Percentiles rank a stretch among this genome's conserved stretches.
Conservation (phyloP, 2,113 vertebrate genomes). For the Hoplias malabaricus region DNA sequence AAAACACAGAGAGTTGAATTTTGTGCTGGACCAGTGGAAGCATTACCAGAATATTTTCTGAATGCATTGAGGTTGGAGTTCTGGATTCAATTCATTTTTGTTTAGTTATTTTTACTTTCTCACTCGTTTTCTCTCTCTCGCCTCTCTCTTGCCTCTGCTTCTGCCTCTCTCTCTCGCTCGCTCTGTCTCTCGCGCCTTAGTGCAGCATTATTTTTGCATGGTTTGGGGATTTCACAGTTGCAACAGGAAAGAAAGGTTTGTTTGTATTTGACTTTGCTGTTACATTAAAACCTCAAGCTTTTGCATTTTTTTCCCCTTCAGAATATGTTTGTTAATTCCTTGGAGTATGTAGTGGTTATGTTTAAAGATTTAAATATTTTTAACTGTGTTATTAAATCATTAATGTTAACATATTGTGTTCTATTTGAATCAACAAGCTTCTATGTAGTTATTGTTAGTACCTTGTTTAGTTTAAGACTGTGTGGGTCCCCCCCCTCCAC, state of each 20-base stretch:
- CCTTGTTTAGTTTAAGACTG: too few relatives aligned
- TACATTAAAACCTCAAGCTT: neutral
- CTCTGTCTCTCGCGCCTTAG: neutral
- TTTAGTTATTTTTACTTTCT: neutral
- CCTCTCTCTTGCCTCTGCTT: neutral
- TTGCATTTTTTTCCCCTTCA: neutral
- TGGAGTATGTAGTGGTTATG: neutral
- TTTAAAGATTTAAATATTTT: neutral
- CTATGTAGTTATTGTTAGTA: too few relatives aligned
- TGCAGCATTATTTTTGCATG: conserved; percentile 7
- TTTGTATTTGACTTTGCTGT: conserved; percentile 25
- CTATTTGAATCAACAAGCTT: too few relatives aligned
- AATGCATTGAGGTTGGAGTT: neutral
- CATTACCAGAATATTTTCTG: neutral
- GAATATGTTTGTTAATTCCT: neutral
- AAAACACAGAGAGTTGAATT: neutral
- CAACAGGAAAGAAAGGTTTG: conserved; percentile 18
- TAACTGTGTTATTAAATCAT: too few relatives aligned
- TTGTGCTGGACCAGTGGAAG: neutral
- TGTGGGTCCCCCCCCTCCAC: too few relatives aligned
- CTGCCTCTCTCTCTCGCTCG: neutral
- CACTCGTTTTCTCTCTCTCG: conserved; percentile 4
- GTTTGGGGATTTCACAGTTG: conserved; percentile 21
- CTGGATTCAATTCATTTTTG: neutral
- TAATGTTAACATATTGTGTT: too few relatives aligned